Base-by-base conservation (phyloP, 2,113 vertebrate genomes). In the Sminthopsis crassicaudata region DNA sequence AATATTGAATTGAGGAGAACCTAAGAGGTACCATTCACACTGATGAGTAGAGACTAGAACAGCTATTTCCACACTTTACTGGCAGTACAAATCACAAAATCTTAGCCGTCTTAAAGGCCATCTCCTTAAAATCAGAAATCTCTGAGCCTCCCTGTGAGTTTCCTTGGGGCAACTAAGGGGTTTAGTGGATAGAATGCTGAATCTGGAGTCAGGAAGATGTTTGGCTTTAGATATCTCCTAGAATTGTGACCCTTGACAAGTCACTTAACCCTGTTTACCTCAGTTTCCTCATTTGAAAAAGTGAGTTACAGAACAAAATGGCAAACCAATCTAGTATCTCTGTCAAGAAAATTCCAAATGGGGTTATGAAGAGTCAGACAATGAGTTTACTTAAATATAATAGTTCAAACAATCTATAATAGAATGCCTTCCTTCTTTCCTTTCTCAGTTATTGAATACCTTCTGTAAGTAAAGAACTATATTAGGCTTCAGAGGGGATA, bases 401-500 rank as follows among this genome's bases (percentile, higher is more conserved):
- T 23, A 42, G 19, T n/a, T 23, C 42, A 84, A 84, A 19, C 67
- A 84, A 42, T 42, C n/a, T 23, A 84, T 42, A 84, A 84, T 8
- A n/a, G 19, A 42, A 84, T 2, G 42, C n/a, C 67, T 84, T 84
- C 67, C 67, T 84, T 84, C 7, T 84, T 42, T 84, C 67, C 19
- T n/a, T 48, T 67, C 11, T 91, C 53, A 89, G 10, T 92, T 92
- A 25, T 0, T 22, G 91, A 22, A 24, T 22, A 88, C 90, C 48
- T 11, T 19, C 55, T 0, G 11, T 0, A 10, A 46, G 4, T 84
- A 54, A 24, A 0, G 0, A 27, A 30, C 22, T 89, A n/a, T 16
- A 19, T 0, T 9, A 46, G 54, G 48, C 57, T 46, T 22, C 48
- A 24, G 76, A 90, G n/a, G 84, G 11, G 36, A 22, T 24, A 11